Evolutionary conservation across 2,113 vertebrate species (phyloP).

Genomic region (Pseudorectes ferrugineus): DNA sequence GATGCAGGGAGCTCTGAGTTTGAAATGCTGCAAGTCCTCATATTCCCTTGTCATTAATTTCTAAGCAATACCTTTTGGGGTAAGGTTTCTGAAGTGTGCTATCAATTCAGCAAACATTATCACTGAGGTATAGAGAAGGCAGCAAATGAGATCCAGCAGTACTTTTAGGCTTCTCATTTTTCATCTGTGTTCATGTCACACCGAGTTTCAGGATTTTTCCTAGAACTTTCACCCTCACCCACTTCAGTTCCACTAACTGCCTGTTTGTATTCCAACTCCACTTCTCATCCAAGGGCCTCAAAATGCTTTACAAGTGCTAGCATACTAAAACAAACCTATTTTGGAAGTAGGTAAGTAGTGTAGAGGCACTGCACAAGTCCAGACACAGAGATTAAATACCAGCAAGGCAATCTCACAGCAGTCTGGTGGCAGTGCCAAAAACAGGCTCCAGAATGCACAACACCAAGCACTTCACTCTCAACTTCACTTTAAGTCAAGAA

Average conservation of each 20-base stretch:
- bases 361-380: not conserved
- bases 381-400: conserved; percentile 9
- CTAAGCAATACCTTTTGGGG: not conserved
- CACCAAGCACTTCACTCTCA: not conserved
- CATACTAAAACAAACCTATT: not conserved
- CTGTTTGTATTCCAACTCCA: not conserved
- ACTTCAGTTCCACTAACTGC: not conserved
- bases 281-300: not conserved
- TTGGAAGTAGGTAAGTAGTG: not conserved
- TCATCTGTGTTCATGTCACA: not conserved
- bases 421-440: not conserved
- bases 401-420: not conserved
- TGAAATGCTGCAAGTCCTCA: not conserved
- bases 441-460: not conserved
- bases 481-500: not conserved
- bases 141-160: not conserved
- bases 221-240: not conserved
- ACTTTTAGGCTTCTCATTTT: not conserved
- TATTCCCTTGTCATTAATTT: not conserved
- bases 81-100: not conserved
- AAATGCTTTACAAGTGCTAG: not conserved
- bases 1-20: not conserved
- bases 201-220: not conserved
- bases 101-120: not conserved
- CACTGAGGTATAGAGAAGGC: not conserved